These are phyloP conservation scores for Neria commutata DNA, from an alignment of 2,888 invertebrate genomes.

Conservation along the genomic window DNA sequence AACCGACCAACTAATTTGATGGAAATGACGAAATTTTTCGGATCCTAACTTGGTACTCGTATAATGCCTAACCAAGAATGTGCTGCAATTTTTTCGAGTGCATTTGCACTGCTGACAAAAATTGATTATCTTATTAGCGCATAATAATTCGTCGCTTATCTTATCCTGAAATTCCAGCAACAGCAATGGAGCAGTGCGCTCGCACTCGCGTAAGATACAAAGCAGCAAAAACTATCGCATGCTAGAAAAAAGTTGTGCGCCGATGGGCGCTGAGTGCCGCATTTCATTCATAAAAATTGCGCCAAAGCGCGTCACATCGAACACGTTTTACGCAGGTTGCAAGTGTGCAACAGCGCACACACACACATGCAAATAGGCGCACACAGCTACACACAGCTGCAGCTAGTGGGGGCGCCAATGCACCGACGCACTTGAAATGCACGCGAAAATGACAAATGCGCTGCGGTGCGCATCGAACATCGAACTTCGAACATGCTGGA, in stretches of 20 bases:
- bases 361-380: background rate
- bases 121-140: too few relatives aligned
- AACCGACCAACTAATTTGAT: too few relatives aligned
- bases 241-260: background rate
- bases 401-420: too few relatives aligned
- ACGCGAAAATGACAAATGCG: background rate
- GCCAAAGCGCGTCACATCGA: background rate
- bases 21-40: too few relatives aligned
- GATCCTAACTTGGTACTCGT: too few relatives aligned
- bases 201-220: too few relatives aligned
- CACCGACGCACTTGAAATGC: background rate
- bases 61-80: too few relatives aligned
- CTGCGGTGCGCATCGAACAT: constrained; percentile 11
- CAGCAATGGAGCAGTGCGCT: background rate
- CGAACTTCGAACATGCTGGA: constrained; percentile 25
- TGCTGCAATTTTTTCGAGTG: too few relatives aligned
- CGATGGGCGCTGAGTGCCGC: background rate
- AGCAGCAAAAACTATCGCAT: constrained; percentile 16
- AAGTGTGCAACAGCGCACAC: constrained; percentile 7
- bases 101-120: too few relatives aligned
- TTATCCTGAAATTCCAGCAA: too few relatives aligned
- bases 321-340: constrained; percentile 11
- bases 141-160: too few relatives aligned
- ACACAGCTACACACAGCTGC: too few relatives aligned
- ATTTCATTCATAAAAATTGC: constrained; percentile 19